A percentile compares a stretch with the other conserved stretches of the same genome.
Conservation (phyloP, 2,113 vertebrate genomes). For the Aythya baeri region DNA sequence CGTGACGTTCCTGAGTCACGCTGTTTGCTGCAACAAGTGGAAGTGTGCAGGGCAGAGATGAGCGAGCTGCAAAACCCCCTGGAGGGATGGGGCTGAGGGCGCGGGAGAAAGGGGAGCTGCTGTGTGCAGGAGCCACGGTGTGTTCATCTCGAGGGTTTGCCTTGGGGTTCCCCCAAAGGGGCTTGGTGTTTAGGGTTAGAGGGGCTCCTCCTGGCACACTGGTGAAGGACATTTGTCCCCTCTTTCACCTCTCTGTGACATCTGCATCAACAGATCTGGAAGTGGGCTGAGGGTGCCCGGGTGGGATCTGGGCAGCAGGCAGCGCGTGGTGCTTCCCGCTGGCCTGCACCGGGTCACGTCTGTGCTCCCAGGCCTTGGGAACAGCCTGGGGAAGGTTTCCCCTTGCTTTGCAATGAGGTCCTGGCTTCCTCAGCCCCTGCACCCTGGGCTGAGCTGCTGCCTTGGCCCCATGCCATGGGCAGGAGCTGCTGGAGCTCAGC, state of each 20-base stretch:
- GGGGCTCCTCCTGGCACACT: background rate
- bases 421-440: background rate
- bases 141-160: background rate
- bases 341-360: background rate
- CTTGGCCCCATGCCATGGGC: background rate
- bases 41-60: background rate
- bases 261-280: background rate
- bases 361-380: background rate
- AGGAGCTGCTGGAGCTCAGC: background rate
- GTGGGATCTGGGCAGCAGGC: background rate
- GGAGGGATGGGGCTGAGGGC: background rate
- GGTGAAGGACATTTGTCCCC: background rate
- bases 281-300: background rate
- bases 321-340: background rate
- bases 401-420: background rate
- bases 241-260: background rate
- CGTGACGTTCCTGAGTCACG: background rate
- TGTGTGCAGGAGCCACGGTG: background rate
- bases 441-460: accelerated
- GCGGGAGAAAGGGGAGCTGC: background rate
- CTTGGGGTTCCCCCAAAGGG: background rate
- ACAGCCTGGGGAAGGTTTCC: background rate
- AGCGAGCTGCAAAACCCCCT: background rate
- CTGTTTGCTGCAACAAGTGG: background rate
- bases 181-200: accelerated